Evolutionary conservation across 2,888 invertebrate species (phyloP).

Genomic region (Mantis religiosa): DNA sequence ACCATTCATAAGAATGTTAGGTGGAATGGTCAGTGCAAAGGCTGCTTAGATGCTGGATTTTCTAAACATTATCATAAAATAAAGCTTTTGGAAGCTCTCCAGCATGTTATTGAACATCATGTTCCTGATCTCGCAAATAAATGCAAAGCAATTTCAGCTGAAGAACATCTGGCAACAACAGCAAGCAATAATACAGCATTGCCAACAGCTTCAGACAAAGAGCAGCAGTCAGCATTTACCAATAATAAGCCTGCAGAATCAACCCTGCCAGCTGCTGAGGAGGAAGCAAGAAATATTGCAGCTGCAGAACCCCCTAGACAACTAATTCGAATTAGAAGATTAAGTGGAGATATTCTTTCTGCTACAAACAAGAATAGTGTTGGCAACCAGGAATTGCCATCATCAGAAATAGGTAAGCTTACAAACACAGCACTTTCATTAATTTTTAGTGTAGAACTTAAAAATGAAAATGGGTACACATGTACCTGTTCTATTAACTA

Average conservation of each 20-base stretch:
- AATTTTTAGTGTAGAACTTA: too few relatives aligned
- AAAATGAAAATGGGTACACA: too few relatives aligned
- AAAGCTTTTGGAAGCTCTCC: not conserved
- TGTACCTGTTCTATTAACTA: too few relatives aligned
- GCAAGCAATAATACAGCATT: not conserved
- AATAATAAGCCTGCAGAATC: not conserved
- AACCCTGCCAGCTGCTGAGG: not conserved
- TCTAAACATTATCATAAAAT: not conserved
- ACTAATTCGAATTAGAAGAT: constrained; percentile 41
- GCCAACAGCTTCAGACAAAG: not conserved
- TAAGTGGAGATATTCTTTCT: constrained; percentile 49
- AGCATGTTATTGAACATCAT: not conserved
- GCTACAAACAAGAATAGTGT: constrained; percentile 13
- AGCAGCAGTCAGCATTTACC: not conserved
- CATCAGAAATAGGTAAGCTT: not conserved
- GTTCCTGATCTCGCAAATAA: not conserved
- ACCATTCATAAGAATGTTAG: not conserved
- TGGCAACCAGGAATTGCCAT: not conserved
- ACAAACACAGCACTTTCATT: not conserved
- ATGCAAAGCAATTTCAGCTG: not conserved
- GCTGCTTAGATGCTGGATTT: not conserved
- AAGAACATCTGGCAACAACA: not conserved
- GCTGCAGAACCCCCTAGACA: not conserved
- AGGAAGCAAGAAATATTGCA: not conserved
- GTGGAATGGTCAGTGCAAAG: constrained; percentile 24